Evolutionary conservation across 2,888 invertebrate species (phyloP), one percentile per base, ranked within the genome.

Genomic region (Drosophila subquinaria): DNA sequence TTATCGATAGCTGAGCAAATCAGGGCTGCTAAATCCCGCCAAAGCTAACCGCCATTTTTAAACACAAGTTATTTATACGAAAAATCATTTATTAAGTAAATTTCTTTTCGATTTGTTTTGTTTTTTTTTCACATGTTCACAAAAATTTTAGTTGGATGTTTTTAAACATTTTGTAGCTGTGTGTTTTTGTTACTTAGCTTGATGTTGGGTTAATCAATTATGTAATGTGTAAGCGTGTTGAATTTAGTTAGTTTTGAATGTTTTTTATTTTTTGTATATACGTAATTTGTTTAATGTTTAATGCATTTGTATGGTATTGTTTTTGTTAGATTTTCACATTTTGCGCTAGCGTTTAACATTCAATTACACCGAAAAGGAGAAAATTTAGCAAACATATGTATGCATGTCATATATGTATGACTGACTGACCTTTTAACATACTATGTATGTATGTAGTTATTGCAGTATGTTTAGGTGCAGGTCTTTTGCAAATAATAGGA

Each of bases 51-150:
- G 59, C 38, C n/a, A 59, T n/a, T 38, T 65, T 65, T 50, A 65
- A 64, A 48, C 1, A 10, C 40, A 42, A 36, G 8, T 27, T 3
- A 11, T 38, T 65, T 85, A 67, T 88, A 88, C 87, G 89, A 83
- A 88, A 83, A 88, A 86, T 86, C 87, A 88, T 83, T 83, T 83
- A 83, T 88, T 83, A 74, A 88, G 87, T 88, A 88, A 88, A 86
- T 82, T 86, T 79, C 50, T 70, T 83, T 82, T 82, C 80, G 76
- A 70, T 81, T 77, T 74, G 15, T 68, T 82, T 86, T 59, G 71
- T 43, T 69, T 61, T 48, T 35, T 72, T 77, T 73, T 67, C 47
- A 68, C 79, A 79, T 60, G 53, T 74, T 67, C 74, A 79, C 74
- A 76, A 73, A 76, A 73, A 55, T 48, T 55, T 27, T 53, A 76